Percentiles rank a stretch among this genome's conserved stretches.
phyloP scores from a whole-genome alignment of 2,797 vertebrate species.

The Microcaecilia unicolor region DNA sequence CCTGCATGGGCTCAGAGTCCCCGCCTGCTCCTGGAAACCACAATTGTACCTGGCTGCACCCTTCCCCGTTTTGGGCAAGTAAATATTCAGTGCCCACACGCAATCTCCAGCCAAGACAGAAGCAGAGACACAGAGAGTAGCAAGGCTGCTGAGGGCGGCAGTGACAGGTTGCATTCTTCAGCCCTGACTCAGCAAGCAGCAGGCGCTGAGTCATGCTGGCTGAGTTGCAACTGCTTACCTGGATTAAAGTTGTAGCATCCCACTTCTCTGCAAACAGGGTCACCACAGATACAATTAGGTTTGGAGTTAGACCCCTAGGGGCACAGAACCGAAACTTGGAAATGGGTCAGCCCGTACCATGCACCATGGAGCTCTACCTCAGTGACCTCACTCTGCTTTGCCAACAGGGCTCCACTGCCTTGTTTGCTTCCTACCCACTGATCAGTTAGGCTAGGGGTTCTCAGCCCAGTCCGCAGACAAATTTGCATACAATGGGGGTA shows the following conservation, averaged over 20 bases:
- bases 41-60: conserved; percentile 62
- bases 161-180: background rate
- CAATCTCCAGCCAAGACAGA: conserved; percentile 62
- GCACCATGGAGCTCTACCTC: too few relatives aligned
- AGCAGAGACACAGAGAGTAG: too few relatives aligned
- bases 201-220: background rate
- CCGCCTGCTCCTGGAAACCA: conserved; percentile 74
- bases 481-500: too few relatives aligned
- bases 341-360: too few relatives aligned
- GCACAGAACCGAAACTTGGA: background rate
- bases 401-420: too few relatives aligned
- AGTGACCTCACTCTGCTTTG: too few relatives aligned
- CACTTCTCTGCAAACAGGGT: too few relatives aligned
- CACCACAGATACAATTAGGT: too few relatives aligned
- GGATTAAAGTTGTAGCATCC: rapidly evolving
- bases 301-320: too few relatives aligned
- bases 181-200: conserved; percentile 2
- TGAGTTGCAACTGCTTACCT: background rate
- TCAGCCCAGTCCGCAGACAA: too few relatives aligned
- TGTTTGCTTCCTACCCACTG: too few relatives aligned
- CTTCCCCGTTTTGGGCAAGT: conserved; percentile 66
- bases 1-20: conserved; percentile 47
- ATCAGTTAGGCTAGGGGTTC: too few relatives aligned
- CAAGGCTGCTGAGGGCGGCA: background rate
- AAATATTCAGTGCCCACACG: conserved; percentile 68